These are phyloP conservation scores for Lacanobia wlatinum DNA, from an alignment of 2,888 invertebrate species.

Conservation along the genomic window DNA sequence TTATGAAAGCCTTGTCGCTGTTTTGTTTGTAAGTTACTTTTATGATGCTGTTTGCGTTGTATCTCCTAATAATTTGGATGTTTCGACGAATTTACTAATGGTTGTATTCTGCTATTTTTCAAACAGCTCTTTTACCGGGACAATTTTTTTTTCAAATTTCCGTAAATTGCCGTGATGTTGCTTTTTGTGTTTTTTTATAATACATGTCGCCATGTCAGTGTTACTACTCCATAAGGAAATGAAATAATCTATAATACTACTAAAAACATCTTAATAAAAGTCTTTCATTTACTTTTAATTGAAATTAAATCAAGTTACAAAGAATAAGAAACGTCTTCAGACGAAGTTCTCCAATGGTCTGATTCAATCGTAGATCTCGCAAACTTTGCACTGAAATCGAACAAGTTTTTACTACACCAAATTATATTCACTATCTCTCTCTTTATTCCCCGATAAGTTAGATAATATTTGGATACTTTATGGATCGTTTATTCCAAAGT, in stretches of 20 bases:
- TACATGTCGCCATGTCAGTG: not conserved
- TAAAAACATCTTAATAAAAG: not conserved
- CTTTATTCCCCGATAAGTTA: constrained; percentile 49
- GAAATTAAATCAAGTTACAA: constrained; percentile 43
- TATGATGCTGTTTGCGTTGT: constrained; percentile 16
- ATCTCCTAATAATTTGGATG: not conserved
- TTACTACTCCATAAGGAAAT: not conserved
- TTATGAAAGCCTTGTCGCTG: constrained; percentile 30
- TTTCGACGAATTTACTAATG: not conserved
- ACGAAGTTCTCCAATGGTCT: constrained; percentile 46
- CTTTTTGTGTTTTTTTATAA: too few relatives aligned
- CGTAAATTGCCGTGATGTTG: too few relatives aligned
- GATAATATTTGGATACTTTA: constrained; percentile 60
- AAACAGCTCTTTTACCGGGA: too few relatives aligned
- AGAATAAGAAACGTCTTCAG: constrained; percentile 21
- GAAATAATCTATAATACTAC: not conserved
- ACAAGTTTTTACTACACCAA: constrained; percentile 56
- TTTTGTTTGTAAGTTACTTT: constrained; percentile 36
- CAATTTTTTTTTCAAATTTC: too few relatives aligned
- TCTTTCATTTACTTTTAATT: constrained; percentile 39
- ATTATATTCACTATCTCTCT: constrained; percentile 60
- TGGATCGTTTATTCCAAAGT: constrained; percentile 58
- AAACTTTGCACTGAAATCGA: constrained; percentile 47
- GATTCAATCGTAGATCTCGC: constrained; percentile 51
- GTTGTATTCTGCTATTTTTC: not conserved